Evolutionary conservation across 64 coral and sea anemone genomes (phyloP), one percentile per base, ranked within the genome.

Genomic region (Exaiptasia diaphana): DNA sequence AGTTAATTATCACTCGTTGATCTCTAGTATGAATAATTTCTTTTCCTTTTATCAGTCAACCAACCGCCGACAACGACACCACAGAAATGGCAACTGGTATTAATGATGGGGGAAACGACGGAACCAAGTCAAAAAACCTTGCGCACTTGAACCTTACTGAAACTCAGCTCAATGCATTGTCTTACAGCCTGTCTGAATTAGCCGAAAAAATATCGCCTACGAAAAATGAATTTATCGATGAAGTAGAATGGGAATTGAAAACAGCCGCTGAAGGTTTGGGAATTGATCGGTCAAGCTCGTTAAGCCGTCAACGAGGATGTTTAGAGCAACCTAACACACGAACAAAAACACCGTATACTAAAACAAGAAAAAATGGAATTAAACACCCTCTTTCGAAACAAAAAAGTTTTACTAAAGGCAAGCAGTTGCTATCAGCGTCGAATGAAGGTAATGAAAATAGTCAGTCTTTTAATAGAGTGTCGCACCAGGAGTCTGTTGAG

Each of bases 141-240:
- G n/a, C n/a, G n/a, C 48, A 76, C 25, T 43, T 83, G 26, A 35
- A 60, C 31, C 53, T 95, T 18, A 89, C 91, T 9, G 79, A 95
- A 53, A 64, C 80, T 13, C 91, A 89, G 33, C 79, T 95, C 0
- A 95, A 95, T 53, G 41, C 74, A 15, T 31, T 95, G 42, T 95
- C 86, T 18, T 83, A 67, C 41, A 95, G 75, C 73, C 59, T 95
- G 33, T 95, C 65, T 13, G 91, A 95, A 40, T 64, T 95, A 89
- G 91, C 91, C 11, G 91, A 89, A n/a, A 88, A 27, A 89, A 65
- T 95, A 52, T 95, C 91, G 3, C 91, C 91, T 17, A 29, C 36
- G 3, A 69, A 55, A 38, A 72, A 57, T 32, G 68, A 76, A 49
- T 49, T 38, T 22, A 32, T 77, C 4, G 28, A 35, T 8, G 43